phyloP scores from a whole-genome alignment of 2,888 invertebrate species.

The Leptarthrus brevirostris region DNA sequence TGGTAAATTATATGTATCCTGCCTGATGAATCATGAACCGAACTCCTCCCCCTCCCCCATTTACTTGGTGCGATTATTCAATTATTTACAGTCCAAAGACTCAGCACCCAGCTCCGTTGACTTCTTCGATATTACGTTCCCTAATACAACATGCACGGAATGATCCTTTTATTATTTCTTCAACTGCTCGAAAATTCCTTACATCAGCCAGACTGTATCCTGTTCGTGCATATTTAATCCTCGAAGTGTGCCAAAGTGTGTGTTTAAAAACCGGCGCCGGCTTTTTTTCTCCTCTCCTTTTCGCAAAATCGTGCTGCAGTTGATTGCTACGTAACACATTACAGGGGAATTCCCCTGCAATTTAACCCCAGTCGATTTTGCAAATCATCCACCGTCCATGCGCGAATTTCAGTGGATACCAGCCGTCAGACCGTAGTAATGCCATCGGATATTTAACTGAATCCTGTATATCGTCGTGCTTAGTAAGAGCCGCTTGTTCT shows the following conservation, averaged over 20 bases:
- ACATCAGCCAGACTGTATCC: background rate
- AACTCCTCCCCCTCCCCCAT: slow-evolving; percentile 13
- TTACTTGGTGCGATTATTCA: slow-evolving; percentile 24
- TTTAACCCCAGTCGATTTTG: slow-evolving; percentile 11
- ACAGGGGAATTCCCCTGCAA: slow-evolving; percentile 41
- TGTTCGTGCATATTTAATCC: slow-evolving; percentile 5
- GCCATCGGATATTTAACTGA: background rate
- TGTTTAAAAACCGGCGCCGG: slow-evolving; percentile 47
- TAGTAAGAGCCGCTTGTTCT: slow-evolving; percentile 31
- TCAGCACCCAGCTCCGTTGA: no score
- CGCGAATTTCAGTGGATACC: background rate
- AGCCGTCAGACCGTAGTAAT: slow-evolving; percentile 9
- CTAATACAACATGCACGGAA: no score
- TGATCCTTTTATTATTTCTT: background rate
- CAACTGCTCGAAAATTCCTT: slow-evolving; percentile 18
- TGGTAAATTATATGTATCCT: background rate
- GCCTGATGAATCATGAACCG: slow-evolving; percentile 21
- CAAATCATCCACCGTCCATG: slow-evolving; percentile 18
- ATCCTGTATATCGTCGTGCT: slow-evolving; percentile 37
- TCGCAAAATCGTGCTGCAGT: slow-evolving; percentile 44
- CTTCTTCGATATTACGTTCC: no score
- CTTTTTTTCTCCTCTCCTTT: slow-evolving; percentile 22
- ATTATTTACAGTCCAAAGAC: slow-evolving; percentile 22
- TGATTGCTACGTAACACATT: slow-evolving; percentile 31
- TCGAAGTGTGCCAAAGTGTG: background rate